Percentiles rank a stretch among this genome's conserved stretches.
phyloP scores from a whole-genome alignment of 35 echinoderm and acorn worm species.

The Amphiura filiformis region DNA sequence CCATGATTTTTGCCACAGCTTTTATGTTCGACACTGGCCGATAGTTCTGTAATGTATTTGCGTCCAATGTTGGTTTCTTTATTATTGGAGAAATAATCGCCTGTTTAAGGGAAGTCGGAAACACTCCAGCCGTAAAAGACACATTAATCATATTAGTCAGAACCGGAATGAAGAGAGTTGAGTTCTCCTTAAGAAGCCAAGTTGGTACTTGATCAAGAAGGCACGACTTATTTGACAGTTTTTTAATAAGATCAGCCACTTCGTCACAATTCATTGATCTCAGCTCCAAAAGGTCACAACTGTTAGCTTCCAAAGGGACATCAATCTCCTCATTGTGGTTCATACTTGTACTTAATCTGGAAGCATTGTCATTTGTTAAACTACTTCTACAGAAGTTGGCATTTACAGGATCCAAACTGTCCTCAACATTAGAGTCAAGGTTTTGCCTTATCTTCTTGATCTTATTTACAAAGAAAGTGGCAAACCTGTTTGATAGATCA shows the following conservation, averaged over 20 bases:
- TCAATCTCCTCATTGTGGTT: conserved; percentile 17
- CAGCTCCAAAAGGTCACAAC: neutral
- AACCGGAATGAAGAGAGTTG: neutral
- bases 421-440: neutral
- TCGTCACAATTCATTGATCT: conserved; percentile 23
- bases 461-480: conserved; percentile 22
- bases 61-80: neutral
- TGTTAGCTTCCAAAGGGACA: neutral
- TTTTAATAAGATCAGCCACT: conserved; percentile 12
- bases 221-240: conserved; percentile 21
- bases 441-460: conserved; percentile 18
- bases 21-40: neutral
- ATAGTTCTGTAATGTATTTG: neutral
- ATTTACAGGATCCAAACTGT: neutral
- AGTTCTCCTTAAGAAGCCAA: conserved; percentile 14
- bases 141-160: neutral
- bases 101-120: neutral
- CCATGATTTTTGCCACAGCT: neutral
- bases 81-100: neutral
- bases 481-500: conserved; percentile 1
- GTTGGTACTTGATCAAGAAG: conserved; percentile 19
- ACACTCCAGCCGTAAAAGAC: neutral
- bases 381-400: neutral
- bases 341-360: neutral
- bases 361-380: neutral